Evolutionary conservation across 2,797 vertebrate species (phyloP).

Genomic region (Brachymystax lenok): DNA sequence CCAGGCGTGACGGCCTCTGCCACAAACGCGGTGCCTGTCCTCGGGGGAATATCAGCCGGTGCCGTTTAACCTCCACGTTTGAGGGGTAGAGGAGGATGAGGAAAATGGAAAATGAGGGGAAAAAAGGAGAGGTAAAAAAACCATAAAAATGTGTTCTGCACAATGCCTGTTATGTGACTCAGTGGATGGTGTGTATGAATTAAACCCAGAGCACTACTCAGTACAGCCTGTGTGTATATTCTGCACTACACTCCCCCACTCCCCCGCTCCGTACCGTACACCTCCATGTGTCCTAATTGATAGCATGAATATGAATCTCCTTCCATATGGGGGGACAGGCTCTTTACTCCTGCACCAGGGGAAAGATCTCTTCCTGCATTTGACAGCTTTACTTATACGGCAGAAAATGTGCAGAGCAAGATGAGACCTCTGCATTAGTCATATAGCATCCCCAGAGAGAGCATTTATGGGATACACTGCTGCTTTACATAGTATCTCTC

Average conservation of each 20-base stretch:
- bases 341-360: neutral
- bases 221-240: neutral
- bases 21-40: neutral
- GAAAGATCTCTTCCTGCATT: neutral
- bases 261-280: neutral
- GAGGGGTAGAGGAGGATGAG: neutral
- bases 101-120: neutral
- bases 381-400: neutral
- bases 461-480: neutral
- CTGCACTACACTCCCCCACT: neutral
- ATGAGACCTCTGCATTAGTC: neutral
- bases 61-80: neutral
- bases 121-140: neutral
- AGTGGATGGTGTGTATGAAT: neutral
- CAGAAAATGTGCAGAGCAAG: neutral
- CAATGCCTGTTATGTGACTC: neutral
- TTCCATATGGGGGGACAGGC: conserved; percentile 6
- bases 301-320: conserved; percentile 1
- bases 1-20: neutral
- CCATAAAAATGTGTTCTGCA: neutral
- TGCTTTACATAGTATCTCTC: neutral
- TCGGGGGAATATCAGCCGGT: neutral
- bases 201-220: neutral
- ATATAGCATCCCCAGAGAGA: conserved; percentile 1
- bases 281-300: neutral